A percentile compares a stretch with the other conserved stretches of the same genome.
These are phyloP conservation scores for Tenebrio molitor DNA, from an alignment of 1,140 invertebrate genomes.

Conservation along the genomic window DNA sequence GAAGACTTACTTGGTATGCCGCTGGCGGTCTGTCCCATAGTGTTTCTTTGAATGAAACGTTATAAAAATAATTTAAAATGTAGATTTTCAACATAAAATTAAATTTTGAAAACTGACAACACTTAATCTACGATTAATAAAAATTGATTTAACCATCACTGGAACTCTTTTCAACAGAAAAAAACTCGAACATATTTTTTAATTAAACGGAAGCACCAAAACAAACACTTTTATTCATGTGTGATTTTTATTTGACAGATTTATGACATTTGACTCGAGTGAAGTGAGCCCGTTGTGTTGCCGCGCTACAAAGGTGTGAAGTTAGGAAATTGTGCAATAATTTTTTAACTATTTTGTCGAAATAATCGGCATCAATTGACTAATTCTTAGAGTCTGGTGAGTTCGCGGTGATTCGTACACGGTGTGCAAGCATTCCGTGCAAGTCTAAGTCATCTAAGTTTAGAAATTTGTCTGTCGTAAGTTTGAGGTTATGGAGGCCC, in stretches of 20 bases:
- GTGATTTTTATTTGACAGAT: constrained; percentile 35
- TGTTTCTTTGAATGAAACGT: constrained; percentile 35
- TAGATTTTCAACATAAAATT: constrained; percentile 27
- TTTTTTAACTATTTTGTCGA: too few species aligned
- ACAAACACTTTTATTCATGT: constrained; percentile 21
- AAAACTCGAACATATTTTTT: constrained; percentile 4
- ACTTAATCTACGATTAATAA: constrained; percentile 14
- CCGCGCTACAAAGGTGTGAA: constrained; percentile 1
- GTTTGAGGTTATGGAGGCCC: constrained; percentile 25
- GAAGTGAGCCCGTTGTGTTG: background rate
- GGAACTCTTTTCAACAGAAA: background rate
- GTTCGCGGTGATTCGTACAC: too few species aligned
- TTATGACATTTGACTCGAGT: constrained; percentile 22
- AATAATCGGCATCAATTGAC: too few species aligned
- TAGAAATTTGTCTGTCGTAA: too few species aligned
- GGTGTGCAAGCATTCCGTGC: too few species aligned
- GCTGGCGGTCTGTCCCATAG: constrained; percentile 56
- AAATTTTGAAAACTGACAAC: constrained; percentile 17
- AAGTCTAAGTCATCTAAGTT: too few species aligned
- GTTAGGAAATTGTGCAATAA: constrained; percentile 16
- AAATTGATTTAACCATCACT: constrained; percentile 6
- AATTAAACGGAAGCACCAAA: background rate
- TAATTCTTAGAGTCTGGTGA: too few species aligned
- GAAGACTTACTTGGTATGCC: constrained; percentile 56
- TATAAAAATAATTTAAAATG: constrained; percentile 28